Percentiles rank a stretch among this genome's conserved stretches.
Conservation (phyloP, 2,113 vertebrate genomes). For the Chamaetylas fuelleborni region DNA sequence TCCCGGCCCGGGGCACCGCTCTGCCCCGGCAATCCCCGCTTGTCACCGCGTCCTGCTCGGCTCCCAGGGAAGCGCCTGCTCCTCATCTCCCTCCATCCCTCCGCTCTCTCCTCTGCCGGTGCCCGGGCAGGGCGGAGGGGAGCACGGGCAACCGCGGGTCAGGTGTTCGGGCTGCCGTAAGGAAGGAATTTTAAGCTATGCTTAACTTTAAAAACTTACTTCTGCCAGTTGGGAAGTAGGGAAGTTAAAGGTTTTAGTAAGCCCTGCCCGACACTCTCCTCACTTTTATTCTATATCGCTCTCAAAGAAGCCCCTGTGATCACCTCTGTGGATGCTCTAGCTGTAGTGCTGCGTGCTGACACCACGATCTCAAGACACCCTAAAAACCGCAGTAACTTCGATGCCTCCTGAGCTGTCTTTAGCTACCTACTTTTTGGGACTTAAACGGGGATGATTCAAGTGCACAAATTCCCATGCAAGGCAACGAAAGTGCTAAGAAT, state of each 20-base stretch:
- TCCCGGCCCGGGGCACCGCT: too few species aligned
- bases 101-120: background rate
- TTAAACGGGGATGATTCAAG: background rate
- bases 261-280: background rate
- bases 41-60: background rate
- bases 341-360: background rate
- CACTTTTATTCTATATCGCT: background rate
- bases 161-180: background rate
- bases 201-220: background rate
- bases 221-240: background rate
- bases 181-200: background rate
- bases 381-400: background rate
- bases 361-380: background rate
- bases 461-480: background rate
- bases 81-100: too few species aligned
- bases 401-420: background rate
- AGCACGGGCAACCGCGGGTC: fast-evolving
- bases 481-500: background rate
- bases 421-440: background rate
- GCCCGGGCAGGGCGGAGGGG: background rate
- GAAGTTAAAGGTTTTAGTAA: background rate
- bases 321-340: background rate
- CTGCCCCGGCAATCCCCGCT: fast-evolving
- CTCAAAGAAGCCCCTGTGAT: background rate
- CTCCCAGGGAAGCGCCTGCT: background rate